phyloP scores from a whole-genome alignment of 1,140 invertebrate genomes.

The Bombus cullumanus region DNA sequence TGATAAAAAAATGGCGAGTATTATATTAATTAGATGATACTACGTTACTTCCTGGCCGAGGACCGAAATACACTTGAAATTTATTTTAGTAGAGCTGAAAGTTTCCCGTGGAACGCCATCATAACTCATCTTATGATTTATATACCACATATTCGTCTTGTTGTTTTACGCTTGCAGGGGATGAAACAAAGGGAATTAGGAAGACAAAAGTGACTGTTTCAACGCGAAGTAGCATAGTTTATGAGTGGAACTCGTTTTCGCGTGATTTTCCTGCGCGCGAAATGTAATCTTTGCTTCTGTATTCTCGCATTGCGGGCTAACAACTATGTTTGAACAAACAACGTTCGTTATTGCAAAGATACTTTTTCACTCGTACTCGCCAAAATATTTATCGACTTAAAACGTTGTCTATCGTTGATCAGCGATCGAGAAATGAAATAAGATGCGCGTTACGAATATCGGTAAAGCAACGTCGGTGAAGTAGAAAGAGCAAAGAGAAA shows the following conservation, averaged over 20 bases:
- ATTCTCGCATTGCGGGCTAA: too few relatives aligned
- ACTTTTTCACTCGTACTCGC: not conserved
- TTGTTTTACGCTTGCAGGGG: constrained; percentile 15
- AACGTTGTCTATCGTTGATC: not conserved
- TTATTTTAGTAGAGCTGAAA: constrained; percentile 15
- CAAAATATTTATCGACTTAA: not conserved
- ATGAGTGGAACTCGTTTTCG: constrained; percentile 4
- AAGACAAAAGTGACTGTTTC: constrained; percentile 31
- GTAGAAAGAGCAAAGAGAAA: not conserved
- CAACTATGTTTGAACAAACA: not conserved
- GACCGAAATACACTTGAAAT: constrained; percentile 16
- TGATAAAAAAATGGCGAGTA: constrained; percentile 18
- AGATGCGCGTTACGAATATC: accelerated
- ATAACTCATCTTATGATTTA: constrained; percentile 29
- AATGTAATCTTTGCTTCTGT: not conserved
- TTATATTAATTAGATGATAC: constrained; percentile 4
- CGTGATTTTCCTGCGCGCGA: not conserved
- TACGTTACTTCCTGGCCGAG: not conserved
- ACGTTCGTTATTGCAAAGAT: not conserved
- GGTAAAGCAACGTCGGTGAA: not conserved
- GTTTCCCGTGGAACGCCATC: not conserved
- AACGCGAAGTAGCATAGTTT: constrained; percentile 15
- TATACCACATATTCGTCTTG: constrained; percentile 20
- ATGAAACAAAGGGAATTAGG: constrained; percentile 38
- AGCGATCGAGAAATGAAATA: not conserved